Evolutionary conservation across 2,888 invertebrate genomes (phyloP).

Genomic region (Orchesellides sinensis): DNA sequence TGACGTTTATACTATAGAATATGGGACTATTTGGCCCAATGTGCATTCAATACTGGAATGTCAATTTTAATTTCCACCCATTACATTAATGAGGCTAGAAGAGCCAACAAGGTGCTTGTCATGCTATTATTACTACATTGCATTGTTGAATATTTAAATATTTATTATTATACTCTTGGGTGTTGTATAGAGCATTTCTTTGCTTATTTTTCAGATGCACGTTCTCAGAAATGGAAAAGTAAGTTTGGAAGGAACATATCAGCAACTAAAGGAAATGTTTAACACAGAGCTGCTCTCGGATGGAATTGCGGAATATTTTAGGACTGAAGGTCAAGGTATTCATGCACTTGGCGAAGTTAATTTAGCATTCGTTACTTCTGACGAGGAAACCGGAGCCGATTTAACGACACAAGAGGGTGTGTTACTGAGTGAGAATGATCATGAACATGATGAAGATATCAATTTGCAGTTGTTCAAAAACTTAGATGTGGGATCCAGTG

Average conservation of each 20-base stretch:
- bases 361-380: not conserved
- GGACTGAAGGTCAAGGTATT: not conserved
- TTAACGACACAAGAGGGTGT: not conserved
- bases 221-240: not conserved
- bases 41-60: not conserved
- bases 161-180: no score
- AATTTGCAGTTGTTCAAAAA: no score
- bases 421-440: no score
- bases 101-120: not conserved
- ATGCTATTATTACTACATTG: no score
- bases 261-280: not conserved
- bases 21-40: not conserved
- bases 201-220: no score
- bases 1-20: not conserved
- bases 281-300: not conserved
- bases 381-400: not conserved
- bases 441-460: no score
- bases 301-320: not conserved
- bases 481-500: no score
- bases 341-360: not conserved
- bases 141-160: no score
- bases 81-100: not conserved
- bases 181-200: no score
- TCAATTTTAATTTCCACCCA: not conserved
- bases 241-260: not conserved